Evolutionary conservation across 2,888 invertebrate genomes (phyloP).

Genomic region (Litoditis marina): DNA sequence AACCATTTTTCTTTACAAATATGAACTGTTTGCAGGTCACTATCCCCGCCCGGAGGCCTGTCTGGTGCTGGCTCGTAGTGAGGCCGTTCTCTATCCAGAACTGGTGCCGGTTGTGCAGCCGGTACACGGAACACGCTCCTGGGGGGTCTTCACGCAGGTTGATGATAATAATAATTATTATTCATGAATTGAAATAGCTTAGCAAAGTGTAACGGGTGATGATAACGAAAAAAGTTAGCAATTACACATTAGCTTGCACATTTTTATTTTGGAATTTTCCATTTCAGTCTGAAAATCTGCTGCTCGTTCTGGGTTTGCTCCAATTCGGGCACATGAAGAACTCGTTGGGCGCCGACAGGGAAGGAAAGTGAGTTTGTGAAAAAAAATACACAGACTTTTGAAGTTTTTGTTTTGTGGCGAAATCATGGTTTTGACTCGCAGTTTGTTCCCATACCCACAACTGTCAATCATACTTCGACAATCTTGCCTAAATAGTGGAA

Average conservation of each 20-base stretch:
- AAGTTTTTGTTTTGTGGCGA: neutral
- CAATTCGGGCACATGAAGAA: slow-evolving; percentile 15
- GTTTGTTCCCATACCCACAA: neutral
- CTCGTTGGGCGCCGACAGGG: neutral
- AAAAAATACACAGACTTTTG: too few relatives aligned
- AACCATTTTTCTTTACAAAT: too few relatives aligned
- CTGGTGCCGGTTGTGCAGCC: slow-evolving; percentile 10
- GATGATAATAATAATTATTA: too few relatives aligned
- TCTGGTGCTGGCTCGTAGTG: slow-evolving; percentile 7
- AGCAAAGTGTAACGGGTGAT: too few relatives aligned
- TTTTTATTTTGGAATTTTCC: neutral
- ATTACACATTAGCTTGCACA: neutral
- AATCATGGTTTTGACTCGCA: neutral
- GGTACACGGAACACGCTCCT: neutral
- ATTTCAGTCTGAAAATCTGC: neutral
- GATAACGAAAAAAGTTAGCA: too few relatives aligned
- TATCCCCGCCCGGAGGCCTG: slow-evolving; percentile 15
- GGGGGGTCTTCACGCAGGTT: neutral
- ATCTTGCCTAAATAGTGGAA: too few relatives aligned
- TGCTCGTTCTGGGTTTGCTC: slow-evolving; percentile 9
- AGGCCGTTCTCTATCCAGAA: slow-evolving; percentile 13
- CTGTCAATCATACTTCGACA: too few relatives aligned
- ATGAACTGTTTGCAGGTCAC: too few relatives aligned
- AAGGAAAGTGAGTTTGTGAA: slow-evolving; percentile 5
- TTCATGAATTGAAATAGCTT: too few relatives aligned